Evolutionary conservation across 2,888 invertebrate genomes (phyloP).

Genomic region (Eulithis prunata): DNA sequence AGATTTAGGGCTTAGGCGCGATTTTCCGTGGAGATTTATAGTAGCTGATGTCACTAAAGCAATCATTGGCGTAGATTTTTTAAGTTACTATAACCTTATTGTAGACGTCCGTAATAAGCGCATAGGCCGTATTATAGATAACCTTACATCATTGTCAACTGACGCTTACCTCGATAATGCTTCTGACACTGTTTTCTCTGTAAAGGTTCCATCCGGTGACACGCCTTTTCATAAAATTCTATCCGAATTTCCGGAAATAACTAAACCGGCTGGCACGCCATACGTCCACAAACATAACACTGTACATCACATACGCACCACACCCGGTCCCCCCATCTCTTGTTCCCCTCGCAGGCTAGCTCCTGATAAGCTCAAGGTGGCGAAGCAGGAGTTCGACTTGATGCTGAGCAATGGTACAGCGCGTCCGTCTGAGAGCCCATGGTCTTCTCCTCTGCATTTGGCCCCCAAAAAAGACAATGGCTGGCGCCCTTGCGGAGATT

Average conservation of each 20-base stretch:
- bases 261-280: slow-evolving; percentile 34
- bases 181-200: slow-evolving; percentile 22
- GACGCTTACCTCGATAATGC: slow-evolving; percentile 11
- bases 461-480: slow-evolving; percentile 48
- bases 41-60: slow-evolving; percentile 47
- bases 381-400: slow-evolving; percentile 47
- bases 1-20: slow-evolving; percentile 43
- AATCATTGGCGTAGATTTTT: slow-evolving; percentile 48
- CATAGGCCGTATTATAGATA: slow-evolving; percentile 27
- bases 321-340: slow-evolving; percentile 45
- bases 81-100: slow-evolving; percentile 28
- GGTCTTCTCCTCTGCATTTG: slow-evolving; percentile 52
- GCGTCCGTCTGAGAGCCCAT: slow-evolving; percentile 38
- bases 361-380: slow-evolving; percentile 47
- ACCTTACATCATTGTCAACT: slow-evolving; percentile 16
- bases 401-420: slow-evolving; percentile 45
- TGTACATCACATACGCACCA: slow-evolving; percentile 42
- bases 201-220: slow-evolving; percentile 30
- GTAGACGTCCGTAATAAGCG: slow-evolving; percentile 28
- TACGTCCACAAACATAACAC: slow-evolving; percentile 27
- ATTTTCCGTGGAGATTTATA: slow-evolving; percentile 43
- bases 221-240: slow-evolving; percentile 25
- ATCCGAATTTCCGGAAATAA: slow-evolving; percentile 30
- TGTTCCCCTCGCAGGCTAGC: slow-evolving; percentile 48
- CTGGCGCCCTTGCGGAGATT: slow-evolving; percentile 37